Evolutionary conservation across 1,140 invertebrate genomes (phyloP), one percentile per base, ranked within the genome.

Genomic region (Saccostrea echinata): DNA sequence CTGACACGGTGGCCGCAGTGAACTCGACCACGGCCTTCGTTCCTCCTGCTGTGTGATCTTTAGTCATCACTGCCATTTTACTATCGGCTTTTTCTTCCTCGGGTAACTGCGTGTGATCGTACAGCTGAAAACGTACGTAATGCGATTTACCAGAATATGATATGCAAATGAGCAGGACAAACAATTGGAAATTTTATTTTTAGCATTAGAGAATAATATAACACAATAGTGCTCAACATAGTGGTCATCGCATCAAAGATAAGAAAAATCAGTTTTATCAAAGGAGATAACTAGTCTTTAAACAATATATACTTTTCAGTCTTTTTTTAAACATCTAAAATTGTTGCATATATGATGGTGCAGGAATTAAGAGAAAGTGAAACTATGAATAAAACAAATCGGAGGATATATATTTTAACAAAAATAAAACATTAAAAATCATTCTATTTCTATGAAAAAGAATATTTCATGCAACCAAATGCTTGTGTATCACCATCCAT

Each of bases 11-110:
- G 0, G 96, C 95, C 4, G 96, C 95, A 43, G 96, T 95, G 91
- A 97, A 97, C 93, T 97, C 96, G 30, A 97, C 91, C 21, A 97
- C 94, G 0, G 96, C 93, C 88, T 95, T 95, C 13, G 94, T 93
- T 6, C 93, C 94, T 6, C 92, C 92, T 4, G 92, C 88, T 6
- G 90, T 92, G 85, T 93, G 91, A 89, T 94, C 94, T 61, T 91
- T 88, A 16, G 86, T 52, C 35, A 85, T 90, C 1, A 87, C 57
- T 1, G 86, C 33, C 1, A 82, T 9, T 21, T 90, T 71, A 8
- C 84, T 53, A 0, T 89, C 86, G 8, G 30, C 84, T 0, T 90
- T 84, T 27, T 91, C 91, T 33, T 92, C 92, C 71, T 89, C 90
- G 9, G 92, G 89, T 18, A 90, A 55, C 86, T 92, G 89, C 21